Base-by-base conservation (phyloP, 2,113 vertebrate genomes). In the Phoenicopterus ruber region DNA sequence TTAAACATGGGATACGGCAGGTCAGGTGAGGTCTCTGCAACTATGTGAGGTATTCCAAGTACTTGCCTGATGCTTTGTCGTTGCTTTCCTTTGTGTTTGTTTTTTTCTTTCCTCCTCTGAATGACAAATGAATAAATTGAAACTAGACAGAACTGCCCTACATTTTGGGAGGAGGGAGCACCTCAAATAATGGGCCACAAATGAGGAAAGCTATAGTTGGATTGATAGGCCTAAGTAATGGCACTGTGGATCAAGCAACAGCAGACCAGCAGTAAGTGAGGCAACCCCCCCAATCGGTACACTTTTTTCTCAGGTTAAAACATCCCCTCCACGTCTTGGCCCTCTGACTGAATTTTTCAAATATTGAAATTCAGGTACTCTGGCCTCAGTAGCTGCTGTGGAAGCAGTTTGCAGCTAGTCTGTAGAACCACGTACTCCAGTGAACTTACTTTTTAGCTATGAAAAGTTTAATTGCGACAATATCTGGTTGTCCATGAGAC, bases 21-120 rank as follows among this genome's bases (percentile, higher is more conserved):
- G 97, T 91, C 95, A 95, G 94, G 96, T 95, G 87, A 96, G 94
- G 93, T 95, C 84, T 57, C 71, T 91, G 67, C 50, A 96, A 91
- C 79, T 96, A 86, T 94, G 82, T 0, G 3, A 95, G 78, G 67
- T 93, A 96, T 95, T 96, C 78, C 42, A 93, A 91, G 67, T 77
- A 22, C 89, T 85, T 79, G 58, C 38, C 50, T 83, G 38, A 61
- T 77, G n/a, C 67, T 90, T 88, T 93, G 58, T 79, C 86, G 46
- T 81, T 91, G 46, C 71, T 89, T 91, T 90, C 66, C 32, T 73
- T 80, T 73, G 40, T 66, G 62, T 90, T 96, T 96, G 50, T 90
- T 96, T 95, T 42, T 95, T 90, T 52, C 49, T 94, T 93, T 91
- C 85, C 61, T 88, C 63, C 82, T 95, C 62, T 92, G 67, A 95